phyloP scores from a whole-genome alignment of 2,797 vertebrate genomes.

The Bradypodion pumilum region DNA sequence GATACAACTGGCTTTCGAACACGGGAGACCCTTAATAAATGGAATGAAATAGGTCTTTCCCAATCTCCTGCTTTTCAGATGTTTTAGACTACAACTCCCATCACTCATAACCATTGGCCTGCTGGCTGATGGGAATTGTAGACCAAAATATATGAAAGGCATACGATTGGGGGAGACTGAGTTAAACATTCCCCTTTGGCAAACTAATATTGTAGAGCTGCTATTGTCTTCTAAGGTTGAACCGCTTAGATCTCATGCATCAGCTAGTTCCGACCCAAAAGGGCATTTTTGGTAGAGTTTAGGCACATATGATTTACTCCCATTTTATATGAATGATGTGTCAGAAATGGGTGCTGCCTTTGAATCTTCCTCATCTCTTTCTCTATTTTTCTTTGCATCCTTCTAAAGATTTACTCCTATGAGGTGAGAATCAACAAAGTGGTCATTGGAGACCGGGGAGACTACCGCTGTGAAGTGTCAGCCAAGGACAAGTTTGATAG shows the following conservation, averaged over 20 bases:
- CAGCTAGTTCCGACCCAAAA: background rate
- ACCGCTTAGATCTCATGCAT: background rate
- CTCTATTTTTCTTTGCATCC: slow-evolving; percentile 4
- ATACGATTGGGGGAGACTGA: background rate
- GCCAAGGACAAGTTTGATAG: slow-evolving; percentile 89
- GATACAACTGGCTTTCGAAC: too few species aligned
- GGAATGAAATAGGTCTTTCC: background rate
- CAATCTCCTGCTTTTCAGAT: background rate
- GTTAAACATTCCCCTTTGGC: background rate
- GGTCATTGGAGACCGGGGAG: slow-evolving; percentile 83
- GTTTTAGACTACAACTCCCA: background rate
- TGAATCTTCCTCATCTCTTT: background rate
- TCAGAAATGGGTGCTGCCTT: background rate
- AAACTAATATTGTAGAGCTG: background rate
- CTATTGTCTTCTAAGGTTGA: background rate
- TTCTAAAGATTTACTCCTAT: slow-evolving; percentile 83
- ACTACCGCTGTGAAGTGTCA: slow-evolving; percentile 89
- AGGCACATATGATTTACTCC: background rate
- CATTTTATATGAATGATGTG: background rate
- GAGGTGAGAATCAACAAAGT: slow-evolving; percentile 87
- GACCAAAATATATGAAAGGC: background rate
- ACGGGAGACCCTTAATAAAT: too few species aligned
- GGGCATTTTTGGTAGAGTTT: background rate
- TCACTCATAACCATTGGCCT: background rate
- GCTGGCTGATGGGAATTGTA: background rate